Conservation (phyloP, 2,888 invertebrate genomes). For the Hypercompe scribonia region DNA sequence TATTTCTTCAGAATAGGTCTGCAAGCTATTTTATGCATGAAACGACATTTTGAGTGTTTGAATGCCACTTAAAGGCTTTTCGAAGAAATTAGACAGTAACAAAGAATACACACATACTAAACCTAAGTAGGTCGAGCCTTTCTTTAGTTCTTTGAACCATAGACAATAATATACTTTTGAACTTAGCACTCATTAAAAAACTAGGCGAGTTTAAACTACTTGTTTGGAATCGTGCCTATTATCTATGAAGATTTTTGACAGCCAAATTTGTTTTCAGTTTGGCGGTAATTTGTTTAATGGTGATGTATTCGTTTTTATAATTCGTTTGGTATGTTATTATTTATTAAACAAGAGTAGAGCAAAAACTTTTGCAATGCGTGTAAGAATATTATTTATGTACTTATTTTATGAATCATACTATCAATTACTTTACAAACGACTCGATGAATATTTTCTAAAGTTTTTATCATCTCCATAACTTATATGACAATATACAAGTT, state of each 20-base stretch:
- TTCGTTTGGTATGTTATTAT: background rate
- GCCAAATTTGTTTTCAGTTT: constrained; percentile 19
- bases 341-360: constrained; percentile 11
- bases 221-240: constrained; percentile 9
- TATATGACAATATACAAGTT: too few species aligned
- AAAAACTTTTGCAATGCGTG: background rate
- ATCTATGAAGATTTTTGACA: constrained; percentile 6
- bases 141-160: constrained; percentile 58
- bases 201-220: constrained; percentile 21
- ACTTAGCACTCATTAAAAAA: constrained; percentile 25
- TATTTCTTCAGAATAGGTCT: constrained; percentile 56
- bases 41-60: constrained; percentile 58
- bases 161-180: constrained; percentile 24
- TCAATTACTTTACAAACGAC: background rate
- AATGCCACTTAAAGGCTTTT: constrained; percentile 60
- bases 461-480: background rate
- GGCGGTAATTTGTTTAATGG: constrained; percentile 11
- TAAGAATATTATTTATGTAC: background rate
- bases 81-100: constrained; percentile 46
- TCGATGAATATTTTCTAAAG: background rate
- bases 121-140: constrained; percentile 44
- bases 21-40: constrained; percentile 47
- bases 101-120: constrained; percentile 21
- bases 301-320: constrained; percentile 10
- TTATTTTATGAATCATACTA: constrained; percentile 1